phyloP scores from a whole-genome alignment of 2,797 vertebrate genomes.

The Protosalanx chinensis region DNA sequence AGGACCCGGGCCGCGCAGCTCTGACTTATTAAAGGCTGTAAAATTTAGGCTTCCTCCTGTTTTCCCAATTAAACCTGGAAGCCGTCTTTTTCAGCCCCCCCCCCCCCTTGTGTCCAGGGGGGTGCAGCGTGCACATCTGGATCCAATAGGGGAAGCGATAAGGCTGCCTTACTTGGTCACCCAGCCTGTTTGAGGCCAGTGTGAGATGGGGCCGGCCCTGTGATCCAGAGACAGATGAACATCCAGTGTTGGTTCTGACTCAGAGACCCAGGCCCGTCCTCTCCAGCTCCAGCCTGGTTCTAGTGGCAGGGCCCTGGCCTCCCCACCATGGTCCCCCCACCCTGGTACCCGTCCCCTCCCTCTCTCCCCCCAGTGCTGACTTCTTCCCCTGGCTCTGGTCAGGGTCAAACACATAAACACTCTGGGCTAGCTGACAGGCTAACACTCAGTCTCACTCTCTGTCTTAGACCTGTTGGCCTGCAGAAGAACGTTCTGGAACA shows the following conservation, averaged over 20 bases:
- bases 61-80: conserved; percentile 90
- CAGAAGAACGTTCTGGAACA: neutral
- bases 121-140: conserved; percentile 84
- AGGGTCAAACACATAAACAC: conserved; percentile 63
- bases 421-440: conserved; percentile 44
- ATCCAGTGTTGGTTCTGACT: conserved; percentile 47
- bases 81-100: conserved; percentile 59
- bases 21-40: conserved; percentile 95
- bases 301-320: conserved; percentile 54
- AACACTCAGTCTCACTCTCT: conserved; percentile 43
- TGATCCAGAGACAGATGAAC: conserved; percentile 25
- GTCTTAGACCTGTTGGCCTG: conserved; percentile 34
- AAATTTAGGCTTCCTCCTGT: conserved; percentile 98
- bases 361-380: conserved; percentile 22
- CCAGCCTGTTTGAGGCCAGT: conserved; percentile 60
- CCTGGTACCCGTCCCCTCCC: conserved; percentile 18
- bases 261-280: conserved; percentile 32
- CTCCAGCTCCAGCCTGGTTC: conserved; percentile 27
- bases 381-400: conserved; percentile 26
- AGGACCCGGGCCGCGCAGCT: conserved; percentile 78
- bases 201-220: conserved; percentile 42
- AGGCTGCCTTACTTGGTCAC: conserved; percentile 76
- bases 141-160: conserved; percentile 80
- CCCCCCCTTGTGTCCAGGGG: conserved; percentile 61
- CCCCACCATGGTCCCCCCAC: conserved; percentile 40